Evolutionary conservation across 2,888 invertebrate genomes (phyloP).

Genomic region (Parasteatoda lunata): DNA sequence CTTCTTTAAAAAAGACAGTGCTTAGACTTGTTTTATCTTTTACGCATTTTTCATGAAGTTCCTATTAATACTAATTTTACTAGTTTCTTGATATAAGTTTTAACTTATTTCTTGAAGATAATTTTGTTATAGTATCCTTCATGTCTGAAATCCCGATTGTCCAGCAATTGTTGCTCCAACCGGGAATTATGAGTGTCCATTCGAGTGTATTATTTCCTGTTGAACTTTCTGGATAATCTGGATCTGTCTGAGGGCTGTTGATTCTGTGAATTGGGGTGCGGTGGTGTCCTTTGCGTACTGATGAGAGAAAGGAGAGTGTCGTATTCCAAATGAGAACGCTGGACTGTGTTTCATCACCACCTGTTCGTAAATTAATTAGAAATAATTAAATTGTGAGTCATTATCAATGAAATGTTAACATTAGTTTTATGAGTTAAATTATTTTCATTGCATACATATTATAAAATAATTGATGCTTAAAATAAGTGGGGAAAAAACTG

Average conservation of each 20-base stretch:
- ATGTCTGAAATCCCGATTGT: no score
- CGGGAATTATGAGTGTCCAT: background rate
- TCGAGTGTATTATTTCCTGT: background rate
- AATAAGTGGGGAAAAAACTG: background rate
- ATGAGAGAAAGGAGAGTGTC: slow-evolving; percentile 58
- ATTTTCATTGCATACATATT: background rate
- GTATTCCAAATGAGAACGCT: slow-evolving; percentile 50
- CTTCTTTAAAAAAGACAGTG: no score
- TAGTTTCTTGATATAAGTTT: no score
- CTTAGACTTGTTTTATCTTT: no score
- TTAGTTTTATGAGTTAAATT: background rate
- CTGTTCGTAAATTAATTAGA: slow-evolving; percentile 8
- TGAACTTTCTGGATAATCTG: background rate
- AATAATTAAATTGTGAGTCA: background rate
- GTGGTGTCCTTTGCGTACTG: slow-evolving; percentile 42
- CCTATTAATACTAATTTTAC: no score
- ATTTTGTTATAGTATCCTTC: no score
- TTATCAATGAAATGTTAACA: background rate
- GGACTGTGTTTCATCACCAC: slow-evolving; percentile 67
- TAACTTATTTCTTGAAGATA: no score
- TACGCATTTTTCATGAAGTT: no score
- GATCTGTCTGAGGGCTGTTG: background rate
- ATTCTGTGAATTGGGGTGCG: slow-evolving; percentile 18
- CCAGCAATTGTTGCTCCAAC: no score
- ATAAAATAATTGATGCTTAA: background rate